Conservation (phyloP, 2,888 invertebrate species). For the Nebria brevicollis region DNA sequence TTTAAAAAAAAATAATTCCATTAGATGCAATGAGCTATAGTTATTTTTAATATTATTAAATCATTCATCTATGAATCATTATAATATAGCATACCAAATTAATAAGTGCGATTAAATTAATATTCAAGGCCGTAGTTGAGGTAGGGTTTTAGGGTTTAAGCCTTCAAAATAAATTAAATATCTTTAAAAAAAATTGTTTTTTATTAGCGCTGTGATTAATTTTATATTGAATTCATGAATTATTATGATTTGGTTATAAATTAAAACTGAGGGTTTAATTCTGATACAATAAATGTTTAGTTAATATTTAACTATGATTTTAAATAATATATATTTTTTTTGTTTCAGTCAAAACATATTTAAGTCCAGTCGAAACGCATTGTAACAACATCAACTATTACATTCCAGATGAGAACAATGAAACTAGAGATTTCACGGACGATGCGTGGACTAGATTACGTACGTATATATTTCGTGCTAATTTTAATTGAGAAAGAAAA, state of each 20-base stretch:
- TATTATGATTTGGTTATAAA: too few relatives aligned
- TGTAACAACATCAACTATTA: conserved; percentile 96
- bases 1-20: too few relatives aligned
- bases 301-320: not conserved
- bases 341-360: conserved; percentile 83
- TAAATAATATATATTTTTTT: conserved; percentile 59
- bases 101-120: not conserved
- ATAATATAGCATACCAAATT: not conserved
- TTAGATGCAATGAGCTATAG: not conserved
- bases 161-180: too few relatives aligned
- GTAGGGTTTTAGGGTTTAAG: too few relatives aligned
- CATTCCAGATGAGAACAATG: conserved; percentile 88
- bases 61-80: not conserved
- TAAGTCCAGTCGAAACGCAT: conserved; percentile 93
- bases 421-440: conserved; percentile 80
- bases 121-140: too few relatives aligned
- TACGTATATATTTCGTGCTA: conserved; percentile 64
- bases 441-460: conserved; percentile 86
- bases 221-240: too few relatives aligned
- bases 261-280: too few relatives aligned
- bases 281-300: too few relatives aligned
- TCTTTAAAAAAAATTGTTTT: too few relatives aligned
- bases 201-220: too few relatives aligned
- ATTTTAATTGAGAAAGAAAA: conserved; percentile 12
- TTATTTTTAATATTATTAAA: not conserved